Percentiles rank a stretch among this genome's conserved stretches.
phyloP scores from a whole-genome alignment of 1,140 invertebrate genomes.

The Drosophila littoralis region DNA sequence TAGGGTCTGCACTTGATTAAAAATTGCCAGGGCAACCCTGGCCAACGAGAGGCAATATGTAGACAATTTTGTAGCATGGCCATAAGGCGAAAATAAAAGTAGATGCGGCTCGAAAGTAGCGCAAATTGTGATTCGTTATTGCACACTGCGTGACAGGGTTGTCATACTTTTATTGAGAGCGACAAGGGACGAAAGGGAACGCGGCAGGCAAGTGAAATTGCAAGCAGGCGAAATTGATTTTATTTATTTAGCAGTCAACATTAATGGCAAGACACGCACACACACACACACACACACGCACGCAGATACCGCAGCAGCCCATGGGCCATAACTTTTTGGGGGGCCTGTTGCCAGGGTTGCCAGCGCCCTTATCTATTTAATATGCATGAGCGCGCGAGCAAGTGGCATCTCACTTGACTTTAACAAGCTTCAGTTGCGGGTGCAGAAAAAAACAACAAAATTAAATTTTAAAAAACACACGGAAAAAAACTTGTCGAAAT shows the following conservation, averaged over 20 bases:
- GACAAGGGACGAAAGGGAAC: constrained; percentile 2
- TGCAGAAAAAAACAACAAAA: background rate
- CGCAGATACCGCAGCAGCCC: too few relatives aligned
- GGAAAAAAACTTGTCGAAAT: background rate
- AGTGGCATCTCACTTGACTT: constrained; percentile 5
- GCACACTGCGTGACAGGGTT: constrained; percentile 41
- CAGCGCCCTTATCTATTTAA: constrained; percentile 55
- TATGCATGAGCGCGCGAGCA: constrained; percentile 57
- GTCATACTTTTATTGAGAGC: constrained; percentile 8
- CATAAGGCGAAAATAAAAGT: background rate
- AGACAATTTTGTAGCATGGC: background rate
- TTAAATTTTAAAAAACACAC: background rate
- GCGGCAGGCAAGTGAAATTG: constrained; percentile 38
- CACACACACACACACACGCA: constrained; percentile 13
- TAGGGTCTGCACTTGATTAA: constrained; percentile 42
- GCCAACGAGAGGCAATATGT: background rate
- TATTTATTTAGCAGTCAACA: constrained; percentile 74
- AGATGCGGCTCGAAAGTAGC: constrained; percentile 27
- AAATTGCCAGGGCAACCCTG: constrained; percentile 42
- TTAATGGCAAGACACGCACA: constrained; percentile 43
- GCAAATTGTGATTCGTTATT: constrained; percentile 69
- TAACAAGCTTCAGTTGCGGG: background rate
- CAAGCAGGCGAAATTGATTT: constrained; percentile 71
- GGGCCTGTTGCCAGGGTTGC: constrained; percentile 25
- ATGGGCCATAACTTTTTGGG: constrained; percentile 48